These are phyloP conservation scores for Copidosoma floridanum DNA, from an alignment of 1,140 invertebrate genomes.

Conservation along the genomic window DNA sequence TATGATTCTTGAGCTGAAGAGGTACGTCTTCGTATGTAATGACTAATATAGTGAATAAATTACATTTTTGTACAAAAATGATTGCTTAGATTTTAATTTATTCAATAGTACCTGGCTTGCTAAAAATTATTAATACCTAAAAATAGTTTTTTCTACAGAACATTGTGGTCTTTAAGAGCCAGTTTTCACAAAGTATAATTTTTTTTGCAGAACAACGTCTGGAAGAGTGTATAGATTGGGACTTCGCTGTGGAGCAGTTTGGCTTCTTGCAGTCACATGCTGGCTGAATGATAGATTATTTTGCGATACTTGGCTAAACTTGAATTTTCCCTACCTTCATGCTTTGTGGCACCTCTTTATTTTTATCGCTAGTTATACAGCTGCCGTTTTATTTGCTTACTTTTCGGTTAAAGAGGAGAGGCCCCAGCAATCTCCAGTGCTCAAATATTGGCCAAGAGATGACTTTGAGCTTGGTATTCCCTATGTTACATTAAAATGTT, in stretches of 20 bases:
- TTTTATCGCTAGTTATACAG: slow-evolving; percentile 74
- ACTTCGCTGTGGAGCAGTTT: slow-evolving; percentile 65
- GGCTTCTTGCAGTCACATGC: slow-evolving; percentile 68
- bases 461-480: slow-evolving; percentile 74
- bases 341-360: slow-evolving; percentile 80
- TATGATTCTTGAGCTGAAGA: slow-evolving; percentile 65
- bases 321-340: slow-evolving; percentile 78
- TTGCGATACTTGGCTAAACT: slow-evolving; percentile 72
- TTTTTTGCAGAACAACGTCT: slow-evolving; percentile 63
- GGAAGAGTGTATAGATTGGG: slow-evolving; percentile 66
- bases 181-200: no score
- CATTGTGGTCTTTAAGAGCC: no score
- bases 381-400: slow-evolving; percentile 74
- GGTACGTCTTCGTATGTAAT: slow-evolving; percentile 52
- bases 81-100: not conserved
- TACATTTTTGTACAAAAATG: not conserved
- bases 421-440: slow-evolving; percentile 66
- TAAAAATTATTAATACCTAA: slow-evolving; percentile 4
- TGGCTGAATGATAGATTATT: slow-evolving; percentile 78
- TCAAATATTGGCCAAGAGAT: slow-evolving; percentile 74
- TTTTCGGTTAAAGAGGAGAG: slow-evolving; percentile 71
- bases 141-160: no score
- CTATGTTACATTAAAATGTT: slow-evolving; percentile 67
- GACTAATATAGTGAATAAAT: not conserved
- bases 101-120: no score